phyloP scores from a whole-genome alignment of 2,113 vertebrate genomes.

The Riparia riparia region DNA sequence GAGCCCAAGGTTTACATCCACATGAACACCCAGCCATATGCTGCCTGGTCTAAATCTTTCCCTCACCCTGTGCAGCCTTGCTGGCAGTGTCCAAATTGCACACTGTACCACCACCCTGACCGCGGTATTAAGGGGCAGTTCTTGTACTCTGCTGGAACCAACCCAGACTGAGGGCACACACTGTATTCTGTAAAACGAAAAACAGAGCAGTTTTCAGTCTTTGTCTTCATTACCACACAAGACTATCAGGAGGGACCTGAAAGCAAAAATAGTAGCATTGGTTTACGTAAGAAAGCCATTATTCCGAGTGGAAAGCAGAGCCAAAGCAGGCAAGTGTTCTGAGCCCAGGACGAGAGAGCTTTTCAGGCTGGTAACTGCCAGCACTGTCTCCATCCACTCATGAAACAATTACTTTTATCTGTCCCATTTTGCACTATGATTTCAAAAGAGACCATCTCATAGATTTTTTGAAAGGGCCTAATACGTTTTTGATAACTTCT shows the following conservation, averaged over 20 bases:
- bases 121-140: fast-evolving
- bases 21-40: fast-evolving
- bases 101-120: fast-evolving
- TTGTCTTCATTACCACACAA: not conserved
- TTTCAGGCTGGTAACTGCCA: not conserved
- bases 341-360: not conserved
- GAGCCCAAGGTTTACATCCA: not conserved
- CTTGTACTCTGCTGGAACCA: not conserved
- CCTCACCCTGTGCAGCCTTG: not conserved
- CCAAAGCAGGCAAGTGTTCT: not conserved
- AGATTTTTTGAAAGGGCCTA: not conserved
- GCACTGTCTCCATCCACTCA: fast-evolving
- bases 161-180: not conserved
- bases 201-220: not conserved
- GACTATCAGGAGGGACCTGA: not conserved
- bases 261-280: not conserved
- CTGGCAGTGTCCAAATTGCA: fast-evolving
- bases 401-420: not conserved
- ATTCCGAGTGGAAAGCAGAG: not conserved
- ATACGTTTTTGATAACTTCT: not conserved
- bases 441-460: not conserved
- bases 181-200: not conserved
- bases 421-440: not conserved
- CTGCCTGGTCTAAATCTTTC: not conserved
- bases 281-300: not conserved